These are phyloP conservation scores for Trachelus troglodyta DNA, from an alignment of 2,888 invertebrate species.

Conservation along the genomic window DNA sequence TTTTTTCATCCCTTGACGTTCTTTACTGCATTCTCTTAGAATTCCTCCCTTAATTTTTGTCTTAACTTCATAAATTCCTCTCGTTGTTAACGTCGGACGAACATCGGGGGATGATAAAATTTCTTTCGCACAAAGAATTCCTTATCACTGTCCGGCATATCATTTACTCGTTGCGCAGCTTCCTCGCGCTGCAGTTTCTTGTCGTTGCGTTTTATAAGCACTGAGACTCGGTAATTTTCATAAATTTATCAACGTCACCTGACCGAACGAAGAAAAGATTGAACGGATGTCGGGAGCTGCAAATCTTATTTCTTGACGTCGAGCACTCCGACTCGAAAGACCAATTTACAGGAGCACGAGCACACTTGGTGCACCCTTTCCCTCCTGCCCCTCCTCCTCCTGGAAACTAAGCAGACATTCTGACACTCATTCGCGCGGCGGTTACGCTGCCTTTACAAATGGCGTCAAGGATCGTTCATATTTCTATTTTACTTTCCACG, in stretches of 20 bases:
- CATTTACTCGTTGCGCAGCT: neutral
- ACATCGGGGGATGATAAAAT: neutral
- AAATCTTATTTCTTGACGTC: constrained; percentile 33
- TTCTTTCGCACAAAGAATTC: neutral
- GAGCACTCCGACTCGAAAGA: neutral
- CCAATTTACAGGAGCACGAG: neutral
- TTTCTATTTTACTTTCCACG: constrained; percentile 10
- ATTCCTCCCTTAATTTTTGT: neutral
- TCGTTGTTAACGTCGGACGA: neutral
- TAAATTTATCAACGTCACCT: constrained; percentile 39
- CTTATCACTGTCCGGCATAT: neutral
- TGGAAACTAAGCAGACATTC: neutral
- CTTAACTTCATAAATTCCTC: neutral
- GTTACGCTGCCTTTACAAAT: constrained; percentile 17
- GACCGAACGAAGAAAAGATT: constrained; percentile 13
- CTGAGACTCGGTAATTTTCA: constrained; percentile 38
- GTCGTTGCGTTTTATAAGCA: constrained; percentile 31
- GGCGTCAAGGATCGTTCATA: constrained; percentile 11
- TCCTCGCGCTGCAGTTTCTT: constrained; percentile 2
- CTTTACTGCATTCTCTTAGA: neutral
- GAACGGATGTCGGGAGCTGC: constrained; percentile 19
- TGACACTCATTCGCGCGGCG: neutral
- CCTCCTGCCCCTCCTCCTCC: neutral
- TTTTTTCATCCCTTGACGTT: neutral
- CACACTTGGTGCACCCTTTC: neutral